Evolutionary conservation across 37 sponge, comb jelly and placozoan genomes (phyloP).

Genomic region (Aplysina aerophoba): DNA sequence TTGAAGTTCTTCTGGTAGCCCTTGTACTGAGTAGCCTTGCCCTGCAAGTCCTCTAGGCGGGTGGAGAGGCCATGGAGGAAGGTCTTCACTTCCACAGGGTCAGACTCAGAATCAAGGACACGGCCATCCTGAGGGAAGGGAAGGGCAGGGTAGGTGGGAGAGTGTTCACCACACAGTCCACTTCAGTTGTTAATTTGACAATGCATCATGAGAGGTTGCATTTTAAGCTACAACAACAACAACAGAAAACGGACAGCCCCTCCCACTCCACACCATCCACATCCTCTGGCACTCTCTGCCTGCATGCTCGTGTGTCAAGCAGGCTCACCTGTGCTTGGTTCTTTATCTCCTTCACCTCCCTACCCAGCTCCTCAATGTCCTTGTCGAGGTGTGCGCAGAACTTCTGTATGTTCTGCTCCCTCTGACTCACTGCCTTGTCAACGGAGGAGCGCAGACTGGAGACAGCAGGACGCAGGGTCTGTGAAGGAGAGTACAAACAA

Average conservation of each 20-base stretch:
- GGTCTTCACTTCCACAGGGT: slow-evolving; percentile 63
- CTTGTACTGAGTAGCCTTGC: slow-evolving; percentile 87
- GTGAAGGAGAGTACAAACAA: too few species aligned
- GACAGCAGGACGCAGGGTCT: slow-evolving; percentile 90
- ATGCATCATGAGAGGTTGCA: too few species aligned
- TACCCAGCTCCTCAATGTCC: slow-evolving; percentile 85
- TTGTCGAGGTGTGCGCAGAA: slow-evolving; percentile 89
- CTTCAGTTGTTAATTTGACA: too few species aligned
- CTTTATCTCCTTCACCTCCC: slow-evolving; percentile 92
- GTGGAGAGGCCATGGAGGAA: slow-evolving; percentile 58
- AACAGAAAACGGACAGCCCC: too few species aligned
- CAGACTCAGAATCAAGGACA: slow-evolving; percentile 80
- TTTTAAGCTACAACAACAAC: too few species aligned
- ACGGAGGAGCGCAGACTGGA: slow-evolving; percentile 71
- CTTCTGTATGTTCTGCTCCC: slow-evolving; percentile 89
- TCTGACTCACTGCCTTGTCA: slow-evolving; percentile 84
- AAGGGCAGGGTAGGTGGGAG: neutral
- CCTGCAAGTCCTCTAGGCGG: slow-evolving; percentile 78
- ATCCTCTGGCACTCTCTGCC: neutral
- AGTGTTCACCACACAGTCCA: too few species aligned
- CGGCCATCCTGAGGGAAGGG: slow-evolving; percentile 54
- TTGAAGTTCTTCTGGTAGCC: slow-evolving; percentile 96
- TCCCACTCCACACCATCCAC: neutral
- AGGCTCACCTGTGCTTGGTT: slow-evolving; percentile 74
- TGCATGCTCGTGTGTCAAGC: neutral